These are phyloP conservation scores for Hermatobates lingyangjiaoensis DNA, from an alignment of 1,140 invertebrate genomes.

Conservation along the genomic window DNA sequence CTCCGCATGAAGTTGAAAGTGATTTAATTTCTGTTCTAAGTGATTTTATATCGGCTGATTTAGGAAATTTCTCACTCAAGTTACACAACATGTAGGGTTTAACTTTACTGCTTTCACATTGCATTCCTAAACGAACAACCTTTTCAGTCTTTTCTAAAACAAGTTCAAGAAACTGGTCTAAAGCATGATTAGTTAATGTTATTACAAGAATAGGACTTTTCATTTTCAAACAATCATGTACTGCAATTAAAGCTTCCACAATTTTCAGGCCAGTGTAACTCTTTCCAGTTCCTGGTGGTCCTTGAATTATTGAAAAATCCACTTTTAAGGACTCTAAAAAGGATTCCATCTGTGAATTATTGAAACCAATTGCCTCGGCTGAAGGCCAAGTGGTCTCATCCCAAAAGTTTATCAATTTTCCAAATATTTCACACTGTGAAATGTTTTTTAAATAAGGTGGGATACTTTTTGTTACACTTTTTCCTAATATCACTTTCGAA, in stretches of 20 bases:
- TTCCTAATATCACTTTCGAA: background rate
- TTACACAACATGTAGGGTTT: too few relatives aligned
- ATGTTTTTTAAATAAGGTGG: background rate
- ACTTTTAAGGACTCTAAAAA: conserved; percentile 34
- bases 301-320: conserved; percentile 56
- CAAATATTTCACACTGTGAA: background rate
- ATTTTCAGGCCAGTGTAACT: conserved; percentile 27
- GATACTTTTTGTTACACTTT: background rate
- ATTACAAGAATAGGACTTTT: background rate
- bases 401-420: background rate
- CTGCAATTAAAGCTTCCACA: background rate
- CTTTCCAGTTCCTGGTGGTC: conserved; percentile 62
- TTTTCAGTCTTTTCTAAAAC: background rate
- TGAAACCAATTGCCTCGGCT: conserved; percentile 25
- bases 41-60: too few relatives aligned
- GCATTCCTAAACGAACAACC: background rate
- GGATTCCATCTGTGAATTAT: conserved; percentile 37
- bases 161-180: background rate
- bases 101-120: background rate
- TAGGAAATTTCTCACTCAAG: too few relatives aligned
- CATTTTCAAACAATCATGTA: background rate
- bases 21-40: too few relatives aligned
- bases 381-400: background rate
- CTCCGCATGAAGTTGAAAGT: too few relatives aligned
- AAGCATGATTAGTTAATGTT: background rate